Base-by-base conservation (phyloP, 1,140 invertebrate species). In the Piezodorus guildinii region DNA sequence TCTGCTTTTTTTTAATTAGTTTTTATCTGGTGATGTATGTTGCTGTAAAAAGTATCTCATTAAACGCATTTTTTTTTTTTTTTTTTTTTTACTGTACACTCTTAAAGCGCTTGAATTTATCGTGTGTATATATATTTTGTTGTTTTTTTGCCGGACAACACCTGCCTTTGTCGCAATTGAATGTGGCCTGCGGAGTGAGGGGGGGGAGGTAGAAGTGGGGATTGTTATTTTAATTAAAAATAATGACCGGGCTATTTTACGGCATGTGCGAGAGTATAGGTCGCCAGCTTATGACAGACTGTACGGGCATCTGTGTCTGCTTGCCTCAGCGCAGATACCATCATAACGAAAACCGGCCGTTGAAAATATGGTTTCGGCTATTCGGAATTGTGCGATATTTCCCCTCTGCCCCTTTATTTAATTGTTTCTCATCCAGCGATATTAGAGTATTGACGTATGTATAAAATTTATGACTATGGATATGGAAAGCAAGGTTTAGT, bases 151-250 rank as follows among this genome's bases (percentile, higher is more conserved):
- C 21, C 5, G 1, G 46, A 5, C 21, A 49, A 49, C 46, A 49
- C 46, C 46, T 49, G 46, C n/a, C 21, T 49, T 21, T 49, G 46
- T 49, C 46, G 46, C 21, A 49, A 49, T 49, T 49, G 46, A 49
- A 49, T 49, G 16, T 17, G 46, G 46, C 21, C 46, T 9, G 46
- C 10, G 17, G 45, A 46, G 46, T 17, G 46, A 21, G 46, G n/a
- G n/a, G n/a, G n/a, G n/a, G n/a, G n/a, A n/a, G n/a, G n/a, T n/a
- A n/a, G n/a, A n/a, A n/a, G n/a, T n/a, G n/a, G 17, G 46, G 46
- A 49, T 49, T 49, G 46, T 49, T 49, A 49, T 49, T 49, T 49
- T 49, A 49, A 49, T 49, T 49, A 49, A 49, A 49, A 49, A 49
- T 49, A 49, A 49, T 49, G 46, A 21, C 46, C 21, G 21, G n/a